Base-by-base conservation (phyloP, 2,113 vertebrate genomes). In the Alces alces region DNA sequence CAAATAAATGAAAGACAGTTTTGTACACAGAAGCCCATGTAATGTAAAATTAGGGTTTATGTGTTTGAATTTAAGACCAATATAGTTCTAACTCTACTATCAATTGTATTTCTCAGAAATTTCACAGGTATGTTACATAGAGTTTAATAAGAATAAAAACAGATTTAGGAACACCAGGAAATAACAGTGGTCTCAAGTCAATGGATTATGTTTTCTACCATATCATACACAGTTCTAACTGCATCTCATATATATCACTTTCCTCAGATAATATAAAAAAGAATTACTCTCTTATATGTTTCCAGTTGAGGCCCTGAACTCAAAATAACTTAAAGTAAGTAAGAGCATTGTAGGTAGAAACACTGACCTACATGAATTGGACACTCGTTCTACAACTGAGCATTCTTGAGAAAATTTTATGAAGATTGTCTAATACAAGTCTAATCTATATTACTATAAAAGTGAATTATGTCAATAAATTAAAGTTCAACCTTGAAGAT, bases 51-150 rank as follows among this genome's bases (percentile, higher is more conserved):
- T 60, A 8, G 73, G 4, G 11, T 47, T 55, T 33, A 25, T 57
- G 12, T 12, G 36, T 82, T 95, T 91, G 52, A 70, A 52, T 47
- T 73, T 50, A 91, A 88, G 12, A 91, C 2, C 58, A 14, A 45
- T 30, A 28, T 79, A 45, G 1, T 61, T 86, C 54, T 79, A 47
- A 12, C 82, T 84, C n/a, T 19, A 55, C 39, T 80, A 5, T 14
- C 70, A 89, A 61, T n/a, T 96, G 21, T 58, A 57, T n/a, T 84
- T 47, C 52, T 93, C 61, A 95, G 33, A 91, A 95, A 60, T 96
- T 96, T 89, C 73, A 88, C 7, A 50, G 55, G 47, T 64, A 14
- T 36, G 30, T 64, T 83, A 76, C 36, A 61, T 5, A 61, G 28
- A 79, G 4, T 47, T 95, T 80, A 58, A 47, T 47, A 80, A 90